Evolutionary conservation across 2,797 vertebrate species (phyloP), one percentile per base, ranked within the genome.

Genomic region (Champsocephalus esox): DNA sequence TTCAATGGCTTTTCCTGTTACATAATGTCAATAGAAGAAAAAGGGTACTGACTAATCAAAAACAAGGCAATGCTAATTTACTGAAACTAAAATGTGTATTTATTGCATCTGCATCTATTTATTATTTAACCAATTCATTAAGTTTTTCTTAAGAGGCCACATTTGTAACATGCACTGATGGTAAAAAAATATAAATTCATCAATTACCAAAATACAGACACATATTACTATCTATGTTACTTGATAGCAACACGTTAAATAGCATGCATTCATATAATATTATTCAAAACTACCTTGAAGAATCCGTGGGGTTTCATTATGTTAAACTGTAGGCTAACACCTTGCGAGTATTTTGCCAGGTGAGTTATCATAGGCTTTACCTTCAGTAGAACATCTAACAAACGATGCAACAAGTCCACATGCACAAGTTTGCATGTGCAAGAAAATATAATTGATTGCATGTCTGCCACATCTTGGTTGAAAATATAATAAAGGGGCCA

Each of bases 321-420:
- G 21, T 60, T 38, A 55, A 56, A 51, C 45, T 14, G 4, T 50
- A 45, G 41, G 3, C 38, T 21, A 64, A 58, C 49, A 56, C 28
- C 59, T 12, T 44, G 44, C 3, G 4, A 17, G 38, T 66, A 28
- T 16, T 41, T 8, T 5, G 21, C n/a, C 28, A 51, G 46, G 43
- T 64, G 43, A 71, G 16, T 55, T 3, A 52, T 69, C 38, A 43
- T 3, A 55, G 24, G 32, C n/a, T 60, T 70, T 73, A 16, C 28
- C 70, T n/a, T 65, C 24, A 14, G 32, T 50, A 38, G 12, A 44
- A 45, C 70, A 79, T 79, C 50, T 43, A 64, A 81, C 49, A 70
- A 74, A 3, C 3, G 0, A 64, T 71, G 88, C 91, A 90, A 92
- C 89, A 92, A 88, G 87, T 90, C 69, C 46, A 72, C 50, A 55